These are phyloP conservation scores for Stegana nigrithorax DNA, from an alignment of 2,888 invertebrate genomes.

Conservation along the genomic window DNA sequence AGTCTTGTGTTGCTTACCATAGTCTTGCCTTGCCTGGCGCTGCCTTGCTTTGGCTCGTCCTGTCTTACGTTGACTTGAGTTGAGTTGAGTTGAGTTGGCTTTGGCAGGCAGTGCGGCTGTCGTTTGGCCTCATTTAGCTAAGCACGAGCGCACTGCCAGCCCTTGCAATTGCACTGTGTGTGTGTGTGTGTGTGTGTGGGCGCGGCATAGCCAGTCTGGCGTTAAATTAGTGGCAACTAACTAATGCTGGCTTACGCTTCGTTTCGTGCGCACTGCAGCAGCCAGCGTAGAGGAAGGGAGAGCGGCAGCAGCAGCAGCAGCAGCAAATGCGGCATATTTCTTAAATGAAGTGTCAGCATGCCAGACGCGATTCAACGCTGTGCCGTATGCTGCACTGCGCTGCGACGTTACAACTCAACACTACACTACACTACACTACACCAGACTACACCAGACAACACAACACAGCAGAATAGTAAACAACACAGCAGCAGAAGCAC, in stretches of 20 bases:
- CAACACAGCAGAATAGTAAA: neutral
- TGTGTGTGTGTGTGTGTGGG: neutral
- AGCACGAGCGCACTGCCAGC: conserved; percentile 21
- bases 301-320: no score
- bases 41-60: neutral
- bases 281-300: conserved; percentile 16
- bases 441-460: no score
- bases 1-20: neutral
- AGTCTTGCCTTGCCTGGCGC: neutral
- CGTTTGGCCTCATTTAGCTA: neutral
- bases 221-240: conserved; percentile 47
- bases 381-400: no score
- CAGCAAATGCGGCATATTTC: conserved; percentile 15
- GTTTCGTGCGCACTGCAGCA: neutral
- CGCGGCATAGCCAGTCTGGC: conserved; percentile 39
- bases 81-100: no score
- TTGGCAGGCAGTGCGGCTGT: neutral
- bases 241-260: neutral
- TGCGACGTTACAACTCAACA: conserved; percentile 31
- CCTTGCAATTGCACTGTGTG: neutral
- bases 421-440: no score
- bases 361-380: no score
- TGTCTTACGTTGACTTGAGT: no score
- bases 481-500: neutral
- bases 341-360: conserved; percentile 31